Conservation (phyloP, 2,113 vertebrate genomes). For the Rhombomys opimus region DNA sequence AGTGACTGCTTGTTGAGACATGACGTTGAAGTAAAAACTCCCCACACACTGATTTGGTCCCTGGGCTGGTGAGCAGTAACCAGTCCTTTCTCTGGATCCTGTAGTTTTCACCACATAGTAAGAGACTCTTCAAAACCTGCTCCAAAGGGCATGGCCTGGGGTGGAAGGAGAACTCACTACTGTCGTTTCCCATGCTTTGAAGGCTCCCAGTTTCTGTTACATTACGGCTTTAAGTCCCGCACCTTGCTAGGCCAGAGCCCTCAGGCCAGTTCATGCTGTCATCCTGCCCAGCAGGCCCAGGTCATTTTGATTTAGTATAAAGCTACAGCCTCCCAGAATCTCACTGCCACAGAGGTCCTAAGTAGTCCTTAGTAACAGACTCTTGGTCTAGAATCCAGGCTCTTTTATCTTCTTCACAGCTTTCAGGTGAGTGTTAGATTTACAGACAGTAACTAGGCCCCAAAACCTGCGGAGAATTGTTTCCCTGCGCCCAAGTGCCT, state of each 20-base stretch:
- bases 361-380: conserved; percentile 71
- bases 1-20: neutral
- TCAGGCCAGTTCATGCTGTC: neutral
- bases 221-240: neutral
- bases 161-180: neutral
- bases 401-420: conserved; percentile 83
- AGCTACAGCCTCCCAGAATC: conserved; percentile 35
- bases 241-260: neutral
- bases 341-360: conserved; percentile 64
- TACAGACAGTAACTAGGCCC: conserved; percentile 80
- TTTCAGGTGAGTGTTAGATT: conserved; percentile 83
- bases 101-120: neutral
- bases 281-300: conserved; percentile 65
- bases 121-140: neutral
- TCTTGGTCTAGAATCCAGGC: conserved; percentile 74
- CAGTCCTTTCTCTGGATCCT: conserved; percentile 19
- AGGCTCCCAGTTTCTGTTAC: neutral
- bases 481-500: conserved; percentile 79
- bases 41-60: neutral
- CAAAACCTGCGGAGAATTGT: conserved; percentile 65
- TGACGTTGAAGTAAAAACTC: neutral
- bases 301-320: conserved; percentile 45
- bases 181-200: neutral
- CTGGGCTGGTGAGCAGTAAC: neutral
- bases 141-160: neutral